Conservation (phyloP, 2,113 vertebrate species). For the Procavia capensis region DNA sequence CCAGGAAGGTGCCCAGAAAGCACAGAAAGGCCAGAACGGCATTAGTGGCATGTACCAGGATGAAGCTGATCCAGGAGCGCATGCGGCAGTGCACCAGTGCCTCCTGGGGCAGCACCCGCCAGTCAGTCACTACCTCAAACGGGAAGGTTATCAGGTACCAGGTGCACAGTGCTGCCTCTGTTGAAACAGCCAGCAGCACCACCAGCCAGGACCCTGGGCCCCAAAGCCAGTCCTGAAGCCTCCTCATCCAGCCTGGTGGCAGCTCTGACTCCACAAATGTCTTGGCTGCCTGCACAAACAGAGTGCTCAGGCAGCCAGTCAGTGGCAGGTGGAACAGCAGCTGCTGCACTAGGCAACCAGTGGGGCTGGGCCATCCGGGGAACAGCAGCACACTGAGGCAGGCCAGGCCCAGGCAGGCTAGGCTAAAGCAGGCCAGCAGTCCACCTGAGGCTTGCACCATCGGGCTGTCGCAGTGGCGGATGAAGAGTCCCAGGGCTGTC, state of each 20-base stretch:
- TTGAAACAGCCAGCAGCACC: neutral
- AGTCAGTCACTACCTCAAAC: neutral
- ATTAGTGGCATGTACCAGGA: conserved; percentile 87
- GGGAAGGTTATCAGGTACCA: conserved; percentile 71
- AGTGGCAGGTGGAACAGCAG: conserved; percentile 86
- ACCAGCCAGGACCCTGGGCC: conserved; percentile 74
- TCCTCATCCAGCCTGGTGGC: neutral
- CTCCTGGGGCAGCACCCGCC: conserved; percentile 78
- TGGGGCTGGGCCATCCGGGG: conserved; percentile 85
- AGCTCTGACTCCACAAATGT: conserved; percentile 62
- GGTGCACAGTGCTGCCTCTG: neutral
- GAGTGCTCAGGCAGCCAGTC: conserved; percentile 87
- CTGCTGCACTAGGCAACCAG: conserved; percentile 87
- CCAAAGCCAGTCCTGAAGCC: conserved; percentile 27
- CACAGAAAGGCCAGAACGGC: conserved; percentile 83
- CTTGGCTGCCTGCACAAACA: conserved; percentile 88
- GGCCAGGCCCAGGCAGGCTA: conserved; percentile 85
- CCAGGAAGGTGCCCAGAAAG: conserved; percentile 95
- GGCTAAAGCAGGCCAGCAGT: conserved; percentile 77
- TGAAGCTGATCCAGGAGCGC: conserved; percentile 84
- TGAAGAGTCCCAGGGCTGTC: conserved; percentile 81
- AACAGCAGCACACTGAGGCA: conserved; percentile 88
- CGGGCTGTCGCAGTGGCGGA: conserved; percentile 79
- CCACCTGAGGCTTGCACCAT: conserved; percentile 88
- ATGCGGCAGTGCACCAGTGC: conserved; percentile 88